These are phyloP conservation scores for Cavia porcellus DNA, from an alignment of 2,113 vertebrate species.

Conservation along the genomic window DNA sequence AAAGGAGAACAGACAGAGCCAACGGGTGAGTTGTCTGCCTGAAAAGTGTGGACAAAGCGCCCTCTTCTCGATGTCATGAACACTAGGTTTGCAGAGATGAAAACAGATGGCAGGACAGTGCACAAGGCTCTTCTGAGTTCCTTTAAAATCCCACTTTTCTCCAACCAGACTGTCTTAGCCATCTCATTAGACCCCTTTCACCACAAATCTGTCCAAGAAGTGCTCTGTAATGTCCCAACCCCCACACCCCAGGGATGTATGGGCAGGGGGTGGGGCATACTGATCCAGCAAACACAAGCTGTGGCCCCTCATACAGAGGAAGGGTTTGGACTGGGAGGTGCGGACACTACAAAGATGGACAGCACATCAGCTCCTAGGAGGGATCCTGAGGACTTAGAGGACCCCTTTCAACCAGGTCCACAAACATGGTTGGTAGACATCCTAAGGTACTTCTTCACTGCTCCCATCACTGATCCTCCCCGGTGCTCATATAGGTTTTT, in stretches of 20 bases:
- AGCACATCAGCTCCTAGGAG: no score
- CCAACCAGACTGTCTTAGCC: background rate
- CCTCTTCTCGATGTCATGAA: background rate
- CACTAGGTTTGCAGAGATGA: background rate
- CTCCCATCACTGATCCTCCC: no score
- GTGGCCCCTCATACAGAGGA: background rate
- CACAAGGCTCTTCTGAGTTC: background rate
- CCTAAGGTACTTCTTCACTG: no score
- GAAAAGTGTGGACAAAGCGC: background rate
- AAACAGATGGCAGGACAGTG: background rate
- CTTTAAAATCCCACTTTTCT: background rate
- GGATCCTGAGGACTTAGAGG: no score
- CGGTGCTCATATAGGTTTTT: no score
- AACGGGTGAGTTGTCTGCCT: background rate
- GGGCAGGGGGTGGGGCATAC: background rate
- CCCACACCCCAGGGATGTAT: no score
- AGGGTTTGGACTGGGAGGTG: background rate
- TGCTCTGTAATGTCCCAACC: no score
- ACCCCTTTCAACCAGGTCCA: no score
- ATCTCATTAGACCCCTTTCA: fast-evolving
- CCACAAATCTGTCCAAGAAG: background rate
- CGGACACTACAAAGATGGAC: no score
- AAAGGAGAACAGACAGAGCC: no score
- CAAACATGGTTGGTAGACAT: no score
- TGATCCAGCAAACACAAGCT: background rate